Base-by-base conservation (phyloP, 2,113 vertebrate species). In the Myxocyprinus asiaticus region DNA sequence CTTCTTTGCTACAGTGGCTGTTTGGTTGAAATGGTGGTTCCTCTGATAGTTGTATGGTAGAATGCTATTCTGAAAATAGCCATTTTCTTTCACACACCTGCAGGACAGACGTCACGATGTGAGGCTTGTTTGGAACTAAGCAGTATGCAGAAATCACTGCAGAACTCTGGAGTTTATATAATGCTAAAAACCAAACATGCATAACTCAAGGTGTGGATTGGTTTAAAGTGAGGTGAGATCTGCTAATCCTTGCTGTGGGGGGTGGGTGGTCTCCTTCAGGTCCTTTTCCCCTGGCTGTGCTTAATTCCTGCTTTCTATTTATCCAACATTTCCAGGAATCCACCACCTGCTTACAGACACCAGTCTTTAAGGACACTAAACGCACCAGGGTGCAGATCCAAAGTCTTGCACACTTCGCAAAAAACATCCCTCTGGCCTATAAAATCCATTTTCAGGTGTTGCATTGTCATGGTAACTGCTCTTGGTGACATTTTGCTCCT, bases 401-500 rank as follows among this genome's bases (percentile, higher is more conserved):
- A 68, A 53, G 48, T 68, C 47, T 50, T 17, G 50, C 17, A 51
- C 10, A 55, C 14, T 1, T 33, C 9, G 14, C 68, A 43, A 44
- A n/a, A 70, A 56, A 44, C 33, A 70, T 70, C 68, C 51, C 7
- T n/a, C 51, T n/a, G 53, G 42, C 68, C 12, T 56, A 45, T 58
- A 76, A 76, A 72, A 69, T 74, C 53, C 47, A 77, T 77, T 81
- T 78, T 53, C 11, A 69, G 65, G 50, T 59, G 43, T 69, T 64
- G 79, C 43, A 33, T 44, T 17, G 44, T 68, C 56, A 58, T 69
- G 55, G 55, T 47, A 78, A 67, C 53, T 33, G 55, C 33, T 70
- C 67, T 69, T 42, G n/a, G 51, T 56, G 51, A 56, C 51, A 44
- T 70, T 33, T 56, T 70, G 12, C 12, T 33, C 55, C 67, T 56